Percentiles rank a stretch among this genome's conserved stretches.
phyloP scores from a whole-genome alignment of 2,113 vertebrate species.

The Chelonoidis abingdonii region DNA sequence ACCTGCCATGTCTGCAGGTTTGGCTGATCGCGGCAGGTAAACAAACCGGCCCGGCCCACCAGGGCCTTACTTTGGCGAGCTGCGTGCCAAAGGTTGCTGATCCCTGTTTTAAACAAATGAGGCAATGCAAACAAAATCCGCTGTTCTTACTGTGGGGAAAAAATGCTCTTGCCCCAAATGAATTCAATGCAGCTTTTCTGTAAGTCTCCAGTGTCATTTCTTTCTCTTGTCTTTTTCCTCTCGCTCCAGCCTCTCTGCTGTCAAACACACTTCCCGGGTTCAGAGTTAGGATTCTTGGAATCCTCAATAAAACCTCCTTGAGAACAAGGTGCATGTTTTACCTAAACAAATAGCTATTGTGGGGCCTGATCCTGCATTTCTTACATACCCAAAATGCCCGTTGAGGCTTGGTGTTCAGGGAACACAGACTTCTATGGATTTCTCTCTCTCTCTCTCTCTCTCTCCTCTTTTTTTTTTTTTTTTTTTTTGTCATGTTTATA shows the following conservation, averaged over 20 bases:
- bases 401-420: fast-evolving
- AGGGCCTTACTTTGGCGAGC: too few species aligned
- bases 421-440: background rate
- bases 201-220: background rate
- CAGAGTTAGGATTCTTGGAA: background rate
- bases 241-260: background rate
- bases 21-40: too few species aligned
- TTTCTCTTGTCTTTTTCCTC: background rate
- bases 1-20: too few species aligned
- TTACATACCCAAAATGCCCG: fast-evolving
- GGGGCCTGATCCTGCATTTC: background rate
- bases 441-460: background rate
- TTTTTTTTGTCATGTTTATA: background rate
- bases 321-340: fast-evolving
- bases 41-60: too few species aligned
- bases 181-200: background rate
- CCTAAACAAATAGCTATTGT: fast-evolving
- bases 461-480: background rate
- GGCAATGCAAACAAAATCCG: background rate
- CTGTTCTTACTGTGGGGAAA: background rate
- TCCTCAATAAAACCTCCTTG: fast-evolving
- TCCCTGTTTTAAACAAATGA: background rate
- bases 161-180: background rate
- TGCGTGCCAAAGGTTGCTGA: too few species aligned
- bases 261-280: fast-evolving